phyloP scores from a whole-genome alignment of 1,140 invertebrate species.

The Hesperophylax magnus region DNA sequence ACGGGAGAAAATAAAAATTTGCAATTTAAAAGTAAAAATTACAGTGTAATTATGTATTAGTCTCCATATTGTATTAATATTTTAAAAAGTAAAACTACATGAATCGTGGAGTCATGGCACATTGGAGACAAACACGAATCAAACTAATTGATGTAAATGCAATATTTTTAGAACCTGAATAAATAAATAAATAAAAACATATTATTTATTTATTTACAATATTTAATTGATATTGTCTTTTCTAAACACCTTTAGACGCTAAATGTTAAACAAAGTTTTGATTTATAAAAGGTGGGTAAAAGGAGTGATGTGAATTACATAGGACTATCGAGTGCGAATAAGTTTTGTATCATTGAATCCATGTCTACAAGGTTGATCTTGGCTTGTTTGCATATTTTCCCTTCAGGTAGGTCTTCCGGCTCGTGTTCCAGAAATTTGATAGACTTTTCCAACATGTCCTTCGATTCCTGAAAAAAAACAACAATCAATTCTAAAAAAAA shows the following conservation, averaged over 20 bases:
- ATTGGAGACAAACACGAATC: no score
- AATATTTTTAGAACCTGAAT: no score
- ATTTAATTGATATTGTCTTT: neutral
- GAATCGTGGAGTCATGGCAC: no score
- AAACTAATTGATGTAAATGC: no score
- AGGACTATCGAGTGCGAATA: constrained; percentile 58
- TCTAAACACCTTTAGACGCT: neutral
- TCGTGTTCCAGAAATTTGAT: constrained; percentile 67
- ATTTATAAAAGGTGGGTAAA: neutral
- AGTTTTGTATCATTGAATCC: constrained; percentile 63
- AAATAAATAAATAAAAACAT: no score
- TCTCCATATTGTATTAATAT: no score
- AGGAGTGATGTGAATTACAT: constrained; percentile 11
- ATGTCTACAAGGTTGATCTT: constrained; percentile 63
- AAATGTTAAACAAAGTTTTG: neutral
- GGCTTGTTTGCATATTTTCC: constrained; percentile 67
- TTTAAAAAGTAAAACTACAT: no score
- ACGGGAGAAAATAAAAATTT: no score
- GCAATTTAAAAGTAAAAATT: no score
- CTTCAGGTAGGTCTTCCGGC: constrained; percentile 70
- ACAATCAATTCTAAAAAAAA: neutral
- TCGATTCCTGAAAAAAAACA: constrained; percentile 66
- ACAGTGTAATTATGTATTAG: no score
- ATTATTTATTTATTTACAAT: no score
- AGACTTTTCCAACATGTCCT: constrained; percentile 65